Evolutionary conservation across 2,888 invertebrate genomes (phyloP), one percentile per base, ranked within the genome.

Genomic region (Ectobius pallidus): DNA sequence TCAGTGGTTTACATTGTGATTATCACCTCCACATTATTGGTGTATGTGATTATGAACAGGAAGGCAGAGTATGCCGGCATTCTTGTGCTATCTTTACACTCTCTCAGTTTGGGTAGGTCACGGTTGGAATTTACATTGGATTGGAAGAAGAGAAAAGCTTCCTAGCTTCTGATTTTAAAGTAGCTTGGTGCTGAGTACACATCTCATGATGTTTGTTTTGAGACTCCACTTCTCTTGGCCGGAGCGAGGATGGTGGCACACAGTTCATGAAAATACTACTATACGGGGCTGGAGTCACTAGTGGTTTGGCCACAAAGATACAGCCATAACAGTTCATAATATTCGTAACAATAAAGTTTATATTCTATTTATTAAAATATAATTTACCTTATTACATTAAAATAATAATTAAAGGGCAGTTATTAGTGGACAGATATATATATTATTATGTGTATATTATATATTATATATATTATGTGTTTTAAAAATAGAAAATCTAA

Each of bases 71-170:
- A 6, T 14, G 25, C 25, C 25, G 22, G 25, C 52, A 25, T 52
- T 25, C 25, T 25, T n/a, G 22, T 18, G 20, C 18, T 49, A 39
- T 39, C 18, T 49, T 22, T 52, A 52, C 20, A 25, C 25, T 25
- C 25, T 52, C 25, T 25, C 52, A 20, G 25, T 52, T 52, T 52
- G 52, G 52, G 52, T 22, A 52, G 52, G 52, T 52, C 52, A 52
- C 52, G 52, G 4, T 14, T 52, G 52, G 25, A 52, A 52, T 52
- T 52, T 52, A 52, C 52, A 52, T 52, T 22, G 52, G 14, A 52
- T 20, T 22, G 25, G 18, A n/a, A 18, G 49, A 49, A 49, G 22
- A 49, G 49, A 49, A 20, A 49, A 52, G 3, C 22, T 25, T 52
- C 25, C 14, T 11, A 18, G 25, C 52, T 52, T 22, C 52, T 52